These are phyloP conservation scores for Callyntrura sp. DNA, from an alignment of 2,888 invertebrate species.

Conservation along the genomic window DNA sequence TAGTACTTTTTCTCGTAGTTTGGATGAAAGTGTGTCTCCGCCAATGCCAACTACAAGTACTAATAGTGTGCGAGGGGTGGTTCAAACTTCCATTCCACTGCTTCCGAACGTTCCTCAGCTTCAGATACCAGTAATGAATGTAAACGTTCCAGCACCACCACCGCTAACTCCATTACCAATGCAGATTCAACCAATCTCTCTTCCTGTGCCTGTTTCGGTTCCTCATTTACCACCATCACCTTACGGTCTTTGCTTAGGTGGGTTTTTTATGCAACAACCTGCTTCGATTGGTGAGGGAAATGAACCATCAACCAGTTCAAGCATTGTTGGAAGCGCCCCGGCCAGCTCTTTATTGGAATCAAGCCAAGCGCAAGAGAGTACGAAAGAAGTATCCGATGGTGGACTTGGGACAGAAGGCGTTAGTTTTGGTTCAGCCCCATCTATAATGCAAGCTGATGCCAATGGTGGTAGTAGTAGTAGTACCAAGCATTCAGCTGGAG, in stretches of 20 bases:
- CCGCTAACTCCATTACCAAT: slow-evolving; percentile 77
- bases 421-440: slow-evolving; percentile 71
- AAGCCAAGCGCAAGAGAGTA: slow-evolving; percentile 55
- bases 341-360: slow-evolving; percentile 63
- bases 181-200: slow-evolving; percentile 75
- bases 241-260: slow-evolving; percentile 81
- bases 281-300: slow-evolving; percentile 56
- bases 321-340: slow-evolving; percentile 67
- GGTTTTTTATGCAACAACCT: slow-evolving; percentile 81
- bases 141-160: slow-evolving; percentile 74
- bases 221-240: slow-evolving; percentile 79
- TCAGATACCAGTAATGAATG: slow-evolving; percentile 79
- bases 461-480: slow-evolving; percentile 1
- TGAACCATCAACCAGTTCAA: slow-evolving; percentile 64
- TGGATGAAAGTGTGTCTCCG: slow-evolving; percentile 58
- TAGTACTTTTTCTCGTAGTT: slow-evolving; percentile 59
- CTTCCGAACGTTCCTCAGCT: slow-evolving; percentile 76
- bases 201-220: slow-evolving; percentile 73
- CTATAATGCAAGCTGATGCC: slow-evolving; percentile 57
- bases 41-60: slow-evolving; percentile 63
- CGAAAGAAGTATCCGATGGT: slow-evolving; percentile 36
- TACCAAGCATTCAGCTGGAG: slow-evolving; percentile 12
- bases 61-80: slow-evolving; percentile 59
- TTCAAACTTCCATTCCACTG: slow-evolving; percentile 70
- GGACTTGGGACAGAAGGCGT: slow-evolving; percentile 46